A percentile compares a stretch with the other conserved stretches of the same genome.
These are phyloP conservation scores for Mesembrinibis cayennensis DNA, from an alignment of 2,113 vertebrate genomes.

Conservation along the genomic window DNA sequence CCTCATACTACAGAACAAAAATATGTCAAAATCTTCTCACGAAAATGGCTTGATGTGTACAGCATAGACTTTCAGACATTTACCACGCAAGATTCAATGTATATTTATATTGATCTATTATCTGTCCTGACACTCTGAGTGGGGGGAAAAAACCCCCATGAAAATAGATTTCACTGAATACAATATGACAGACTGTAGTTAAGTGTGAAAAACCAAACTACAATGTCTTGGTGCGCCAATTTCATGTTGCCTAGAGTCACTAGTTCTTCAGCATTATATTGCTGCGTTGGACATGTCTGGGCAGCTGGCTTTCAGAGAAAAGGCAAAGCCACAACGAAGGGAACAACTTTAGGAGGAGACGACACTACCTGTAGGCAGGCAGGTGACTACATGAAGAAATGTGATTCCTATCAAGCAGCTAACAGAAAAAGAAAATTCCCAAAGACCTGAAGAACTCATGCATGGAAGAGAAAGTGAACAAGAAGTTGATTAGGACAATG, in stretches of 20 bases:
- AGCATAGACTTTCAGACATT: neutral
- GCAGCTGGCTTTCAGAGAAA: neutral
- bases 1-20: slow-evolving; percentile 15
- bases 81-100: neutral
- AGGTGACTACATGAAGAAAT: neutral
- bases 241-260: neutral
- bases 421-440: neutral
- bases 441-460: neutral
- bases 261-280: neutral
- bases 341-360: neutral
- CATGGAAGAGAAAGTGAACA: neutral
- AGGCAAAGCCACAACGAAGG: neutral
- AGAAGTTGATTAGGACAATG: neutral
- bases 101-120: neutral
- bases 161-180: neutral
- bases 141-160: fast-evolving
- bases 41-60: neutral
- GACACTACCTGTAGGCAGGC: neutral
- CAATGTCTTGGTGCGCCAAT: fast-evolving
- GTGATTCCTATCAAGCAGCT: neutral
- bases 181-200: neutral
- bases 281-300: neutral
- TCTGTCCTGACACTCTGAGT: neutral
- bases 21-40: slow-evolving; percentile 27
- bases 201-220: neutral